phyloP scores from a whole-genome alignment of 2,888 invertebrate genomes.

The Hartigia nigra region DNA sequence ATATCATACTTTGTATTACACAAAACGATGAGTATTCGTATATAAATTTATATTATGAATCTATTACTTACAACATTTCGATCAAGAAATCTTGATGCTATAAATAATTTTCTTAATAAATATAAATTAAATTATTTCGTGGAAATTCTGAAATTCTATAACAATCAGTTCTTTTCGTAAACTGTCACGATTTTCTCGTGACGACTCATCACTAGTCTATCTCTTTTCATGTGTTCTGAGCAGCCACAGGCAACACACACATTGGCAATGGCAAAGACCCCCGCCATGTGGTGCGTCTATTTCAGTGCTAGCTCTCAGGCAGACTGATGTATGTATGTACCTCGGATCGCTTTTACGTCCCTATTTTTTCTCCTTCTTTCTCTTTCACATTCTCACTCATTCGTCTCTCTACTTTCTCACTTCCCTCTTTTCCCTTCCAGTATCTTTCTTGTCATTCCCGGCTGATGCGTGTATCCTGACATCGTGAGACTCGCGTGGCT shows the following conservation, averaged over 20 bases:
- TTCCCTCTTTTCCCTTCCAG: neutral
- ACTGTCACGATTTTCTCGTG: conserved; percentile 15
- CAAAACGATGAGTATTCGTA: neutral
- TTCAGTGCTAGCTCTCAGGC: conserved; percentile 49
- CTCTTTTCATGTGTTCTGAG: conserved; percentile 19
- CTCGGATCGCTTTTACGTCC: conserved; percentile 27
- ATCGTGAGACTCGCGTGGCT: conserved; percentile 5
- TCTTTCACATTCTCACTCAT: neutral
- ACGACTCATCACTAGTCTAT: conserved; percentile 22
- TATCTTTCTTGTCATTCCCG: neutral
- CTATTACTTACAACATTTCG: neutral
- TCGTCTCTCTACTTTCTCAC: neutral
- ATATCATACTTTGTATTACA: neutral
- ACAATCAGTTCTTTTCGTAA: neutral
- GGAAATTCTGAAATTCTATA: neutral
- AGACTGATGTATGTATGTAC: conserved; percentile 20
- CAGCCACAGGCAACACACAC: neutral
- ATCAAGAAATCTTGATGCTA: too few species aligned
- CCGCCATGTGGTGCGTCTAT: conserved; percentile 62
- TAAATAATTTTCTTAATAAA: too few species aligned
- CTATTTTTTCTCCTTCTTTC: neutral
- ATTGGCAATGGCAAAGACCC: conserved; percentile 49
- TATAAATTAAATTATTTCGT: neutral
- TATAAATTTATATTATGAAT: neutral
- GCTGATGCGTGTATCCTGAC: neutral